Evolutionary conservation across 2,797 vertebrate species (phyloP).

Genomic region (Euphonia xanthogaster): DNA sequence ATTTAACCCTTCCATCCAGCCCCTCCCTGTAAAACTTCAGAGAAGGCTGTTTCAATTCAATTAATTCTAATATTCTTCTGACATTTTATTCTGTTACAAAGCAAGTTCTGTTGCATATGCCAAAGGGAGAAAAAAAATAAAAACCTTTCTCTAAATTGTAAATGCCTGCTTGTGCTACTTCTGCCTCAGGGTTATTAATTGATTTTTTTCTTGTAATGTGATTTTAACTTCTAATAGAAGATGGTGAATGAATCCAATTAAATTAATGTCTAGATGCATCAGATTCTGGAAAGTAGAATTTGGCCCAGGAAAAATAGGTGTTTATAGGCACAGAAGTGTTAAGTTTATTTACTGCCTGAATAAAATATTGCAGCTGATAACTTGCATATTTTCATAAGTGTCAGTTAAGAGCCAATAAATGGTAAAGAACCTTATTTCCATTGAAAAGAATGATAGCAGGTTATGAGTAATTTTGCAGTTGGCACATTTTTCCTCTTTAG

Average conservation of each 20-base stretch:
- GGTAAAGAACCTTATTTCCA: background rate
- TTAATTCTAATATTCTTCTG: background rate
- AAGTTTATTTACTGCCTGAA: background rate
- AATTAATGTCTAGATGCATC: background rate
- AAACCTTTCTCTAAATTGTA: background rate
- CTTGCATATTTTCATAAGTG: background rate
- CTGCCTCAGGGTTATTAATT: background rate
- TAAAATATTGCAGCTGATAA: background rate
- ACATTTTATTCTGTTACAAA: background rate
- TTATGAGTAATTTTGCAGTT: background rate
- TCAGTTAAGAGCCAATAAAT: background rate
- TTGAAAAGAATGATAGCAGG: background rate
- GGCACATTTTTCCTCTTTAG: background rate
- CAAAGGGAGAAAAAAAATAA: background rate
- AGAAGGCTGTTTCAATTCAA: background rate
- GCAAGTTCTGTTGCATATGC: background rate
- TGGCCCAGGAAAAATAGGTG: background rate
- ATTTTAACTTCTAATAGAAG: background rate
- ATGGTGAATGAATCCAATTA: background rate
- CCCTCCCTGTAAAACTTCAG: background rate
- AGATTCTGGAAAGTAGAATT: background rate
- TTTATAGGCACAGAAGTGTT: background rate
- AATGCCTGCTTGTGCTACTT: background rate
- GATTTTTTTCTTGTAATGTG: background rate
- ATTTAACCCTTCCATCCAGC: accelerated